Base-by-base conservation (phyloP, 2,797 vertebrate genomes). In the Rhabdophis nuchalis region DNA sequence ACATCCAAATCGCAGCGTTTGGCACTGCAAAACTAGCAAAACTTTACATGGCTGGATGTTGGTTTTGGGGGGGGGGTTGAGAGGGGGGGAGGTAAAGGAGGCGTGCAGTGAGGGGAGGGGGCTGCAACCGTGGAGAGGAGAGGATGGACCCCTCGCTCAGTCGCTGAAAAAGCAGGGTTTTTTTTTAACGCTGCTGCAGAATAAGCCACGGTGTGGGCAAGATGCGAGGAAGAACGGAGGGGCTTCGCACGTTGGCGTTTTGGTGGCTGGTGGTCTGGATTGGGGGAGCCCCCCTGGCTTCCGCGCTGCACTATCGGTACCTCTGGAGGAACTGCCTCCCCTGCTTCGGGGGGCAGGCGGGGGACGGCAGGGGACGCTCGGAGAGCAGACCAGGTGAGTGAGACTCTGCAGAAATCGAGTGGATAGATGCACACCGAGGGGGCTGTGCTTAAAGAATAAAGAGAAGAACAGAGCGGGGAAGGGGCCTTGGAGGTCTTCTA, bases 311-410 rank as follows among this genome's bases (percentile, higher is more conserved):
- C 87, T 97, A 98, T 93, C 97, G 92, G 93, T 98, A 98, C 94
- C 96, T 98, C 89, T 98, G 98, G 96, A 98, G 97, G 90, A 97
- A 95, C 96, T 99, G 99, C 96, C 98, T 98, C 93, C 98, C 98
- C 10, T 99, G 99, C 93, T 96, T 95, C 95, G 93, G 96, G 96
- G 97, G 97, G 91, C 97, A 98, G 90, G 94, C 95, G 0, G 96
- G 97, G 12, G 97, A 98, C 93, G 96, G 96, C 50, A 88, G 41
- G 29, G 97, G 93, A 92, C 94, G 95, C 90, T 89, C 96, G 60
- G 96, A 94, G 77, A 92, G 87, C 91, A 93, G 96, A 50, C 94
- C 98, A 98, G 98, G 99, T 99, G 97, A 95, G 98, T 95, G 12
- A 90, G 90, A 53, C n/a, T 85, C 64, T 16, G n/a, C 64, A 5